phyloP scores from a whole-genome alignment of 2,797 vertebrate species.

The Heliangelus exortis region DNA sequence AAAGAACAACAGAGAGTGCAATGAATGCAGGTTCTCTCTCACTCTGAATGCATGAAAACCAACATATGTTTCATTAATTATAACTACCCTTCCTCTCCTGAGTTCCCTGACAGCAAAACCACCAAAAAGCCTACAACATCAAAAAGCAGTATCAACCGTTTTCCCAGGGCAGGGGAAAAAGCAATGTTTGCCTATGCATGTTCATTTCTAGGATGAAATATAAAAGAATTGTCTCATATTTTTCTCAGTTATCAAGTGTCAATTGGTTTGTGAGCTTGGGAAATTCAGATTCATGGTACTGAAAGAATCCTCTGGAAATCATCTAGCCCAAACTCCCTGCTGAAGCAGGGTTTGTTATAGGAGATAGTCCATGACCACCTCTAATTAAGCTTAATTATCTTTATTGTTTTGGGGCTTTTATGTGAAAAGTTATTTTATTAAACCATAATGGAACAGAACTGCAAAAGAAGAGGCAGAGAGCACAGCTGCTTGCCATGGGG shows the following conservation, averaged over 20 bases:
- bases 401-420: neutral
- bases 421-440: neutral
- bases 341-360: neutral
- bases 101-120: neutral
- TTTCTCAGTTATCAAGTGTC: neutral
- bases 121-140: neutral
- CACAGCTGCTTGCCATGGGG: neutral
- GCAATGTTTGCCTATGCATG: neutral
- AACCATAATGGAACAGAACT: neutral
- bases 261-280: neutral
- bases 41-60: neutral
- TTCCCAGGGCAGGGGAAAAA: neutral
- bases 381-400: neutral
- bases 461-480: neutral
- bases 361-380: fast-evolving
- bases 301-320: neutral
- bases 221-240: neutral
- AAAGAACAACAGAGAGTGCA: neutral
- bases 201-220: neutral
- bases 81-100: neutral
- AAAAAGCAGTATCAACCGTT: neutral
- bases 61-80: neutral
- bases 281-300: neutral
- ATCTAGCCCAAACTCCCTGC: neutral
- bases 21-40: neutral